These are phyloP conservation scores for Spatula versicolor DNA, from an alignment of 2,797 vertebrate genomes.

Conservation along the genomic window DNA sequence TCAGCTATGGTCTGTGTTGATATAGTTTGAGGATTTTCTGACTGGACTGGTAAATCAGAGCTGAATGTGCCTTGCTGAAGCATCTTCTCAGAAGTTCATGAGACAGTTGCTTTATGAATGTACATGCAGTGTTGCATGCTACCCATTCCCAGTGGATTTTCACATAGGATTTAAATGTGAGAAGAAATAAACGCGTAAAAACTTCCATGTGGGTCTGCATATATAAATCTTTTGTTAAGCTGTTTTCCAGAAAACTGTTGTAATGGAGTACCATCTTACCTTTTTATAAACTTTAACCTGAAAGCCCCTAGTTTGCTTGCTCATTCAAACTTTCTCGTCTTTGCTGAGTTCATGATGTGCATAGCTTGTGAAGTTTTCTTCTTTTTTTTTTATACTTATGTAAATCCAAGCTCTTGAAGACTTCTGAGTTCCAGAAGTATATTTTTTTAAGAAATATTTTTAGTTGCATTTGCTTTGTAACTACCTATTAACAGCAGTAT, in stretches of 20 bases:
- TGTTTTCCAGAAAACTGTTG: neutral
- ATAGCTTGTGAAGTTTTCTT: neutral
- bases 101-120: neutral
- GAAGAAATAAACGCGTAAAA: neutral
- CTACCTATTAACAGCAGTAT: neutral
- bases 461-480: neutral
- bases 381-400: neutral
- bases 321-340: neutral
- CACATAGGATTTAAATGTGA: neutral
- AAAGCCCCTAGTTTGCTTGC: neutral
- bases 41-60: neutral
- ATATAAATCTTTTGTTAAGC: neutral
- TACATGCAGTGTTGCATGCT: neutral
- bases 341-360: neutral
- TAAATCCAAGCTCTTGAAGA: neutral
- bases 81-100: neutral
- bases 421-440: neutral
- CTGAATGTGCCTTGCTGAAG: neutral
- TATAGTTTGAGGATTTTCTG: neutral
- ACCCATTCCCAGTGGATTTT: rapidly evolving
- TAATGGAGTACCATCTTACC: neutral
- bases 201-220: too few relatives aligned
- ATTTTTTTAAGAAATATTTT: neutral
- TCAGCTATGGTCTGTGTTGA: neutral
- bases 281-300: neutral